Percentiles rank a stretch among this genome's conserved stretches.
Evolutionary conservation across 1,140 invertebrate genomes (phyloP).

Genomic region (Drosophila yakuba): DNA sequence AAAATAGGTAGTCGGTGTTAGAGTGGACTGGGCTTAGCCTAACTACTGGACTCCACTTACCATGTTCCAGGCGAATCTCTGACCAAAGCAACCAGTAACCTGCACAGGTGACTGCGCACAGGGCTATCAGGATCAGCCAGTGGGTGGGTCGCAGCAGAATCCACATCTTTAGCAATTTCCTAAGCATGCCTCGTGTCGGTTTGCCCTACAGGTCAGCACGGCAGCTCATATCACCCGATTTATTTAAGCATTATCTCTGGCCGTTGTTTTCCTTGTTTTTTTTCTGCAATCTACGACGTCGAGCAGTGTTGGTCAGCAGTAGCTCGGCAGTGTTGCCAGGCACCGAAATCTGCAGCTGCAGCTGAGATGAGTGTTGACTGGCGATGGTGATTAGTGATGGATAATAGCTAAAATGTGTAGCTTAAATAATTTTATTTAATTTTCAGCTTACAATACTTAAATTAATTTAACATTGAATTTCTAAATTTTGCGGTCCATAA

Average conservation of each 20-base stretch:
- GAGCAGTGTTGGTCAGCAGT: not conserved
- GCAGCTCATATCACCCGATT: slow-evolving; percentile 42
- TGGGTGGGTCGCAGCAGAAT: slow-evolving; percentile 60
- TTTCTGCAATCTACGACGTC: slow-evolving; percentile 8
- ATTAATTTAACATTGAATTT: too few relatives aligned
- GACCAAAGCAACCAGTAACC: slow-evolving; percentile 66
- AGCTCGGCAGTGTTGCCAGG: not conserved
- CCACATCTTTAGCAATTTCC: slow-evolving; percentile 70
- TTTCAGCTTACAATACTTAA: too few relatives aligned
- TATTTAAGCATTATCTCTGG: slow-evolving; percentile 32
- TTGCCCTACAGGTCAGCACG: slow-evolving; percentile 6
- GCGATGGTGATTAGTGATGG: too few relatives aligned
- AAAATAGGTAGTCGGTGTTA: not conserved
- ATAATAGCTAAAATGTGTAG: too few relatives aligned
- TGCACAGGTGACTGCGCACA: slow-evolving; percentile 58
- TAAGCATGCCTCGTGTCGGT: slow-evolving; percentile 44
- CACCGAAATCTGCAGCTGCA: not conserved
- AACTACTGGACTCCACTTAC: slow-evolving; percentile 16
- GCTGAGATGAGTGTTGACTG: not conserved
- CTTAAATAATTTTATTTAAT: too few relatives aligned
- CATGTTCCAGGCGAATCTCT: slow-evolving; percentile 56
- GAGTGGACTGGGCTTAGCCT: not conserved
- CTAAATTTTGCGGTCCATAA: too few relatives aligned
- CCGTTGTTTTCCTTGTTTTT: slow-evolving; percentile 43
- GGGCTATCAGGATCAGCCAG: slow-evolving; percentile 52